Percentiles rank a stretch among this genome's conserved stretches.
Conservation (phyloP, 2,797 vertebrate genomes). For the Mormyrus proboscirostris region DNA sequence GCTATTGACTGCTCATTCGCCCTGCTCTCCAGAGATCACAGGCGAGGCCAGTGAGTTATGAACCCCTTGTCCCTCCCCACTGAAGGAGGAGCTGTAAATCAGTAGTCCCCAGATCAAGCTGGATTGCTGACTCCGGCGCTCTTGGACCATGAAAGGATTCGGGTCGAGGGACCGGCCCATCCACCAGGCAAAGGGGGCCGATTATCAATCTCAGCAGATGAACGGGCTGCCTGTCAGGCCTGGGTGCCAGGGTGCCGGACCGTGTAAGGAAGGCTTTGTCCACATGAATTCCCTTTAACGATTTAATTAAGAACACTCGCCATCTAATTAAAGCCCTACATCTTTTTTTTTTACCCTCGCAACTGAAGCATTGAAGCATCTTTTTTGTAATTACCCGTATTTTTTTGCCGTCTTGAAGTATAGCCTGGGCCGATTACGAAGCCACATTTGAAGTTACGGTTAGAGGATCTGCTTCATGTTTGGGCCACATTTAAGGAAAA, state of each 20-base stretch:
- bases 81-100: slow-evolving; percentile 38
- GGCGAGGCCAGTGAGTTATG: slow-evolving; percentile 19
- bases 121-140: slow-evolving; percentile 49
- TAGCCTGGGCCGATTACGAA: neutral
- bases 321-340: slow-evolving; percentile 44
- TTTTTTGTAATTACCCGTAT: neutral
- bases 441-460: neutral
- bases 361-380: slow-evolving; percentile 10
- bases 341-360: slow-evolving; percentile 9
- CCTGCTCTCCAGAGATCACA: slow-evolving; percentile 8
- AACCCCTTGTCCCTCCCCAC: neutral
- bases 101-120: slow-evolving; percentile 34
- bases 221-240: slow-evolving; percentile 51
- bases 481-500: slow-evolving; percentile 1
- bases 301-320: slow-evolving; percentile 45
- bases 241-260: slow-evolving; percentile 32
- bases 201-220: slow-evolving; percentile 59
- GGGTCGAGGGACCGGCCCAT: slow-evolving; percentile 24
- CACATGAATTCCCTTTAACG: slow-evolving; percentile 41
- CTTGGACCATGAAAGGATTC: slow-evolving; percentile 28
- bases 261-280: slow-evolving; percentile 51
- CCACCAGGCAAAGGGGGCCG: slow-evolving; percentile 50
- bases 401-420: neutral
- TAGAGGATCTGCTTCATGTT: neutral
- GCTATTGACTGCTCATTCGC: slow-evolving; percentile 14